Conservation (phyloP, 2,888 invertebrate species). For the Notodromas monacha region DNA sequence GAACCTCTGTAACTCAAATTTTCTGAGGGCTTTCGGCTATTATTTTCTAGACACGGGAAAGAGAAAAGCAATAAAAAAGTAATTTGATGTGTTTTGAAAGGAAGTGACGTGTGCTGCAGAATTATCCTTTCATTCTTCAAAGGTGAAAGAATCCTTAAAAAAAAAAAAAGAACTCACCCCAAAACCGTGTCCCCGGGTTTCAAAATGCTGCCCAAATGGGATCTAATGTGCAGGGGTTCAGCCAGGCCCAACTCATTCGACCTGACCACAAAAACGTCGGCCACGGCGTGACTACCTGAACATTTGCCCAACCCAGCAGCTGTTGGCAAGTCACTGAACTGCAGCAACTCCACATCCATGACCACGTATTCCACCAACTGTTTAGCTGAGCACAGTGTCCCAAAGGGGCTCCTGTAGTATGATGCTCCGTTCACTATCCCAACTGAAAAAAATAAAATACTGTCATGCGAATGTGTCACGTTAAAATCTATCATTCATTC, state of each 20-base stretch:
- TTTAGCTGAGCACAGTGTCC: constrained; percentile 55
- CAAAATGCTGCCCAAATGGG: constrained; percentile 73
- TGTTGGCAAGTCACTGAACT: constrained; percentile 21
- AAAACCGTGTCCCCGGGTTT: constrained; percentile 70
- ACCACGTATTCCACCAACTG: constrained; percentile 68
- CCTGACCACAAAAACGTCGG: constrained; percentile 75
- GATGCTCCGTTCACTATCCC: constrained; percentile 43
- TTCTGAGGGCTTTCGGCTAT: too few species aligned
- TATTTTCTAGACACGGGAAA: too few species aligned
- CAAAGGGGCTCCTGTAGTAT: constrained; percentile 62
- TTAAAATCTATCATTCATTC: too few species aligned
- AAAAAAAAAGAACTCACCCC: constrained; percentile 26
- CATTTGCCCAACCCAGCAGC: constrained; percentile 49
- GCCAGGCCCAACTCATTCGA: constrained; percentile 50
- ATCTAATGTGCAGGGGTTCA: constrained; percentile 49
- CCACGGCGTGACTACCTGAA: constrained; percentile 33
- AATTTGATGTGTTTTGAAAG: too few species aligned
- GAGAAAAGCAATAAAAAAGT: too few species aligned
- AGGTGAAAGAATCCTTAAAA: background rate
- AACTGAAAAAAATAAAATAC: constrained; percentile 26
- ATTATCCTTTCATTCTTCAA: too few species aligned
- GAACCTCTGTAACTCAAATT: too few species aligned
- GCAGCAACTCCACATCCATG: constrained; percentile 60
- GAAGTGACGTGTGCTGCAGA: too few species aligned
- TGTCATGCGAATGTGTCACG: too few species aligned